A percentile compares a stretch with the other conserved stretches of the same genome.
Conservation (phyloP, 2,797 vertebrate species). For the Leucoraja ocellata region DNA sequence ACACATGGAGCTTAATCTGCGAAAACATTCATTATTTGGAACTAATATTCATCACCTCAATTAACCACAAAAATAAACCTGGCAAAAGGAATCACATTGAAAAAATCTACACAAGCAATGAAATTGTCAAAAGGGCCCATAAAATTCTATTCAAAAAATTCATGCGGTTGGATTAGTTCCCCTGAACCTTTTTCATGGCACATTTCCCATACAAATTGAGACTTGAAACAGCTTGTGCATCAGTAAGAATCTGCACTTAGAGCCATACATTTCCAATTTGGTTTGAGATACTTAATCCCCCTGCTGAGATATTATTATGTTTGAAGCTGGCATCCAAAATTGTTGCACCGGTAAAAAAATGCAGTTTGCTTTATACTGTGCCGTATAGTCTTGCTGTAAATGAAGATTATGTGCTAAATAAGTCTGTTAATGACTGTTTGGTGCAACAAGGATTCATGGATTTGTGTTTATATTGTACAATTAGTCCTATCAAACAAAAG, state of each 20-base stretch:
- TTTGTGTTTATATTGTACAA: background rate
- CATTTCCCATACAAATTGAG: background rate
- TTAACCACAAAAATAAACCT: background rate
- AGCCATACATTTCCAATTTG: background rate
- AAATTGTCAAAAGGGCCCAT: background rate
- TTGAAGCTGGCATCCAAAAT: background rate
- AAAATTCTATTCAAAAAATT: background rate
- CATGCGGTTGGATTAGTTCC: background rate
- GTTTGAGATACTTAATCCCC: background rate
- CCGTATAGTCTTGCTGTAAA: background rate
- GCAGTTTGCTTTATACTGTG: background rate
- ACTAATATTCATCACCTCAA: background rate
- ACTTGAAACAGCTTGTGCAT: slow-evolving; percentile 1
- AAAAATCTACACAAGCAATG: background rate
- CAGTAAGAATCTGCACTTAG: background rate
- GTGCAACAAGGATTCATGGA: background rate
- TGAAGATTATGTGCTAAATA: background rate
- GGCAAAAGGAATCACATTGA: background rate
- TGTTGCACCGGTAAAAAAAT: background rate
- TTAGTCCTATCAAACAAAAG: background rate
- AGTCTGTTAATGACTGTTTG: background rate
- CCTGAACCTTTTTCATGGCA: background rate
- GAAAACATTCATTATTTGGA: background rate
- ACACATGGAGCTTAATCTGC: background rate
- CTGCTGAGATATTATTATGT: background rate